phyloP scores from a whole-genome alignment of 2,888 invertebrate genomes.

The Tanytarsus gracilentus region DNA sequence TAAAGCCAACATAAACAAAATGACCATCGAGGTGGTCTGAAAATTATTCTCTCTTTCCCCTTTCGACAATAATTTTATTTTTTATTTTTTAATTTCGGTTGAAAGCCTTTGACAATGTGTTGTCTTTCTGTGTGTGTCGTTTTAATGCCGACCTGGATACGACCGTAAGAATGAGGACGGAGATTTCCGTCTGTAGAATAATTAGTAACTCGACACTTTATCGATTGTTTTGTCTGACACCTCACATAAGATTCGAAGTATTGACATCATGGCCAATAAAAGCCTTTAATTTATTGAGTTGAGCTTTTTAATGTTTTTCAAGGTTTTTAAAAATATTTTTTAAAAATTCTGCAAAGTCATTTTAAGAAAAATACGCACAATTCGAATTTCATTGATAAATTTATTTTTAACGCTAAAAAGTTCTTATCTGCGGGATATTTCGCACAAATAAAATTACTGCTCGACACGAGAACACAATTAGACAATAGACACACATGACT shows the following conservation, averaged over 20 bases:
- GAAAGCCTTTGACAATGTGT: background rate
- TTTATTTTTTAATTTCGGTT: background rate
- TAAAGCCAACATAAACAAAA: background rate
- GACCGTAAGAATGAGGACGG: background rate
- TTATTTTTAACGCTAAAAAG: too few relatives aligned
- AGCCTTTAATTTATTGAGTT: too few relatives aligned
- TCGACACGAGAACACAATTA: too few relatives aligned
- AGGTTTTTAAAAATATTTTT: too few relatives aligned
- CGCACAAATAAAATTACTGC: too few relatives aligned
- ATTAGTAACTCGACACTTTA: constrained; percentile 32
- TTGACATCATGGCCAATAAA: constrained; percentile 30
- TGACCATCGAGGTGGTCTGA: constrained; percentile 9
- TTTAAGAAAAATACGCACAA: too few relatives aligned
- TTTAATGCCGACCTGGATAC: background rate
- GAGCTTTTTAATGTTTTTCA: too few relatives aligned
- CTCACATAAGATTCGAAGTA: background rate
- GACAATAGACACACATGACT: too few relatives aligned
- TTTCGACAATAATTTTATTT: too few relatives aligned
- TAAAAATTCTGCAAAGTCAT: too few relatives aligned
- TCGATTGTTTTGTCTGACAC: constrained; percentile 24
- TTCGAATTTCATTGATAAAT: too few relatives aligned
- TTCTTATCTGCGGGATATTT: too few relatives aligned
- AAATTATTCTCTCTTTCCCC: background rate
- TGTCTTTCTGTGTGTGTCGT: background rate
- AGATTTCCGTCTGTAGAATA: constrained; percentile 26